Evolutionary conservation across 2,113 vertebrate genomes (phyloP).

Genomic region (Regulus satrapa): DNA sequence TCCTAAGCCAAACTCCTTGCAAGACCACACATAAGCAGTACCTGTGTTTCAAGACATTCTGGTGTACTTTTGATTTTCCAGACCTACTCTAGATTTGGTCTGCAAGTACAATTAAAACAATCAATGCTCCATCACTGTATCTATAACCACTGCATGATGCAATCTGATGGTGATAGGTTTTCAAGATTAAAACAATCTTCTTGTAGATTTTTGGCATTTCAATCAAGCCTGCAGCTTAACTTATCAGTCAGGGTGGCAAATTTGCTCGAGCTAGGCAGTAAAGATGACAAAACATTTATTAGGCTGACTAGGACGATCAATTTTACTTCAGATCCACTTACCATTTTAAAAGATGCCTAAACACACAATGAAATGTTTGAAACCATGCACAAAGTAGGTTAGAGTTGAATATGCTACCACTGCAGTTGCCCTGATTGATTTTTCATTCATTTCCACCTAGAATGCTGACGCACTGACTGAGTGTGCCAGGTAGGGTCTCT

Average conservation of each 20-base stretch:
- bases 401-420: slow-evolving; percentile 60
- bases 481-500: slow-evolving; percentile 79
- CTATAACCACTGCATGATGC: neutral
- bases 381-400: slow-evolving; percentile 67
- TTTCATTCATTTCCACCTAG: slow-evolving; percentile 81
- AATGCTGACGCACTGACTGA: slow-evolving; percentile 79
- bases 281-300: slow-evolving; percentile 15
- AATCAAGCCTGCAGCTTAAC: neutral
- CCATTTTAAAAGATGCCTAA: slow-evolving; percentile 70
- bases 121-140: neutral
- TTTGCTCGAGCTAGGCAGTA: slow-evolving; percentile 3
- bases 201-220: neutral
- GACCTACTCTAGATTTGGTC: neutral
- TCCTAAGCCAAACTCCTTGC: neutral
- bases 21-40: neutral
- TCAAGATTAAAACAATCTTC: neutral
- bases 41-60: neutral
- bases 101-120: neutral
- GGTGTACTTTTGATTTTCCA: neutral
- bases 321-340: slow-evolving; percentile 65
- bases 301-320: neutral
- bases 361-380: slow-evolving; percentile 41
- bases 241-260: slow-evolving; percentile 15
- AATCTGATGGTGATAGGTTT: neutral
- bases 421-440: slow-evolving; percentile 83